A percentile compares a stretch with the other conserved stretches of the same genome.
Evolutionary conservation across 1,140 invertebrate species (phyloP).

Genomic region (Macrobrachium rosenbergii): DNA sequence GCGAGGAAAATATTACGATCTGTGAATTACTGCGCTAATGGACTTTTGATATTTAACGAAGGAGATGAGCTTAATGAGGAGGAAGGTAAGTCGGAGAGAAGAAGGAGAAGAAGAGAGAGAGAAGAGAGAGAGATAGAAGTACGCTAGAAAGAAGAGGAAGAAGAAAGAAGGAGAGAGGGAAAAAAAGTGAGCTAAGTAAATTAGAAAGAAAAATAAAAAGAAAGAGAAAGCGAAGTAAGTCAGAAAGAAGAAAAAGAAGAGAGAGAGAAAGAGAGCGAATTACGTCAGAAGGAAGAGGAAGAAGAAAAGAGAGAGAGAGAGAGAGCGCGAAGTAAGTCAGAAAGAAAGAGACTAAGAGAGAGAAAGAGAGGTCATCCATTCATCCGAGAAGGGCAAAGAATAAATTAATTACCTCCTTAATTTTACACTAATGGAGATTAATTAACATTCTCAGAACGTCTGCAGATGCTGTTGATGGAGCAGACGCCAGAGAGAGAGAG

Average conservation of each 20-base stretch:
- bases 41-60: not conserved
- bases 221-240: not conserved
- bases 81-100: not conserved
- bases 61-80: not conserved
- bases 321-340: not conserved
- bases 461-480: not conserved
- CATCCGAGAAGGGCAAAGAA: not conserved
- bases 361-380: not conserved
- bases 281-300: not conserved
- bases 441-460: no score
- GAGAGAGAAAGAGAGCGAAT: not conserved
- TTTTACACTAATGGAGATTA: no score
- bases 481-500: not conserved
- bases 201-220: not conserved
- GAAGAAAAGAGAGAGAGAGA: not conserved
- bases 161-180: no score
- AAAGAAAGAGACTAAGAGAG: not conserved
- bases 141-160: not conserved
- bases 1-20: no score
- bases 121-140: no score
- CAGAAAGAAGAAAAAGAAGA: not conserved
- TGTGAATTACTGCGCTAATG: constrained; percentile 15
- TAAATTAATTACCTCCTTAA: not conserved
- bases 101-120: not conserved
- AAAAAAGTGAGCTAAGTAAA: no score